Evolutionary conservation across 2,797 vertebrate genomes (phyloP).

Genomic region (Podargus strigoides): DNA sequence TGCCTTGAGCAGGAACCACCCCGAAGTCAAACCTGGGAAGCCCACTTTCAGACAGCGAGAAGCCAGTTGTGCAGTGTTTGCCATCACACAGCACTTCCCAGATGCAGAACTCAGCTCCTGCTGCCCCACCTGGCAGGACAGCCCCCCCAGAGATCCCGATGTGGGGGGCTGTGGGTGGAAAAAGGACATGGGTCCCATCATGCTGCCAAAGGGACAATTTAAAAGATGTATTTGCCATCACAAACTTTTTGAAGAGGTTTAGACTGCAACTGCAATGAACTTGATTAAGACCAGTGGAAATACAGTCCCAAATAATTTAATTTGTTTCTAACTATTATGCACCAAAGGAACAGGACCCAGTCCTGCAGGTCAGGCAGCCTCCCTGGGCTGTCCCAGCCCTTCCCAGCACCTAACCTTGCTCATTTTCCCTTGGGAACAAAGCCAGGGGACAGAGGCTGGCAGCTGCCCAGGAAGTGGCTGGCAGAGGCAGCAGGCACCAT

Average conservation of each 20-base stretch:
- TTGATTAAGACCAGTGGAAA: neutral
- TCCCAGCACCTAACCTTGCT: neutral
- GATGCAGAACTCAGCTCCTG: neutral
- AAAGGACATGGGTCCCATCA: neutral
- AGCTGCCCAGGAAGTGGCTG: neutral
- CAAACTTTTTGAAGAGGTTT: neutral
- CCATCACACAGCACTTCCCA: neutral
- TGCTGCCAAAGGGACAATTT: neutral
- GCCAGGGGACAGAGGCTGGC: neutral
- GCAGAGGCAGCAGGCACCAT: rapidly evolving
- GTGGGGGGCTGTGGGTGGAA: rapidly evolving
- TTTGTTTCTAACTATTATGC: neutral
- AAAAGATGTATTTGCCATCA: neutral
- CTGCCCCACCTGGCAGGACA: neutral
- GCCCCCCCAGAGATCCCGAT: neutral
- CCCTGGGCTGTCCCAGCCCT: neutral
- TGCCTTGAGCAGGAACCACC: neutral
- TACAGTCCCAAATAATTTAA: neutral
- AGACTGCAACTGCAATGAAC: neutral
- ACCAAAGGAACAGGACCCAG: neutral
- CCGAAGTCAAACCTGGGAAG: neutral
- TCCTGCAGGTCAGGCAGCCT: neutral
- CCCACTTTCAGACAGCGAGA: neutral
- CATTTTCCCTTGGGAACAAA: rapidly evolving
- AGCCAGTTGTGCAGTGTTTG: rapidly evolving